Conservation (phyloP, 2,888 invertebrate species). For the Drosophila testacea region DNA sequence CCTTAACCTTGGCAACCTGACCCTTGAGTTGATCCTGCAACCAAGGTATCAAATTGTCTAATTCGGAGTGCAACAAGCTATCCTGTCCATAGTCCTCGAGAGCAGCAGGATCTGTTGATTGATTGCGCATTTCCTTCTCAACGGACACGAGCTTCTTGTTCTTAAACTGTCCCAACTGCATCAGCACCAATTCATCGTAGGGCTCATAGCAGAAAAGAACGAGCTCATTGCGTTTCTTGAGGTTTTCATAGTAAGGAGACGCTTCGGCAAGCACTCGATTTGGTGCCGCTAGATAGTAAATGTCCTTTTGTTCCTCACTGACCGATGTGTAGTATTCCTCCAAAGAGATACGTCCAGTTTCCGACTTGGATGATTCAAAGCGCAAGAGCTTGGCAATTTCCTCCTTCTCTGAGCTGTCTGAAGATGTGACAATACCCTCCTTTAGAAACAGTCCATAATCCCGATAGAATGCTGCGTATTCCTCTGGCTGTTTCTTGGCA, state of each 20-base stretch:
- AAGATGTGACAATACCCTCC: slow-evolving; percentile 96
- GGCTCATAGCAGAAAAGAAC: slow-evolving; percentile 98
- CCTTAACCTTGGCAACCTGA: slow-evolving; percentile 93
- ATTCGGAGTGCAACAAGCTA: slow-evolving; percentile 90
- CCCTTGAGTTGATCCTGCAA: slow-evolving; percentile 91
- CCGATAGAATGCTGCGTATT: slow-evolving; percentile 94
- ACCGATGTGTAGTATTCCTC: slow-evolving; percentile 91
- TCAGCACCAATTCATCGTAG: slow-evolving; percentile 97
- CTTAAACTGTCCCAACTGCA: slow-evolving; percentile 93
- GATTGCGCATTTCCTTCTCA: slow-evolving; percentile 96
- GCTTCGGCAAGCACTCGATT: slow-evolving; percentile 96
- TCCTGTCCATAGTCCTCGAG: slow-evolving; percentile 88
- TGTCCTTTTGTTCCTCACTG: slow-evolving; percentile 90
- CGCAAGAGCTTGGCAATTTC: slow-evolving; percentile 94
- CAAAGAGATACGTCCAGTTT: slow-evolving; percentile 89
- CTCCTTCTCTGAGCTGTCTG: slow-evolving; percentile 93
- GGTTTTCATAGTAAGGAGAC: slow-evolving; percentile 97
- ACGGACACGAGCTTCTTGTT: slow-evolving; percentile 92
- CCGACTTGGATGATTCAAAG: slow-evolving; percentile 95
- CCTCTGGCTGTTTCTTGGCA: slow-evolving; percentile 92
- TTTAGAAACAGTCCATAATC: slow-evolving; percentile 97
- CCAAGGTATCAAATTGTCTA: slow-evolving; percentile 92
- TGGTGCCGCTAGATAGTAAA: slow-evolving; percentile 97
- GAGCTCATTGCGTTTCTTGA: slow-evolving; percentile 94
- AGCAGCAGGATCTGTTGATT: slow-evolving; percentile 87